Evolutionary conservation across 2,888 invertebrate genomes (phyloP), one percentile per base, ranked within the genome.

Genomic region (Nephrotoma appendiculata): DNA sequence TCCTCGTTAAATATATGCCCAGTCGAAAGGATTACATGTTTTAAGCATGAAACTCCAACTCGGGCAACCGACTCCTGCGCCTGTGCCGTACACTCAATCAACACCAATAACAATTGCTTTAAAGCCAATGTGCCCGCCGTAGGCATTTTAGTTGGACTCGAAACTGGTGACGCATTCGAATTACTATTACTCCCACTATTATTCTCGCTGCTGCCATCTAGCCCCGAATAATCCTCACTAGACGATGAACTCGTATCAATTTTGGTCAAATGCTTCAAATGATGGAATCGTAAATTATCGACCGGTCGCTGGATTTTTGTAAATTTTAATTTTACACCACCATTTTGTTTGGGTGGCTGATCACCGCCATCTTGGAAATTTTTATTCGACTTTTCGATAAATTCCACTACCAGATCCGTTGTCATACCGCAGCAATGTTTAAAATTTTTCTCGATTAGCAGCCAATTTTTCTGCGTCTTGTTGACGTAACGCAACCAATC

Each of bases 401-500:
- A 97, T 89, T 97, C 95, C 0, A 98, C 98, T 48, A 98, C 95
- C 44, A 98, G 93, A 90, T 98, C 98, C 0, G 98, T 97, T 11
- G 97, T 96, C 92, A 98, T 94, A 7, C 98, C 98, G 89, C 97
- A 97, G 90, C 97, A 98, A 90, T 98, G 98, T 90, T 98, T 98
- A 90, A 98, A 98, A 91, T 98, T 98, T 88, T 97, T 95, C 90
- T 96, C 96, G 86, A 96, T 94, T 88, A 93, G 93, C 88, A 96
- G 95, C 94, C 96, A 95, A 88, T 95, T 94, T 88, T 95, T 93
- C 88, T 94, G 94, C 6, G 95, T 94, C 89, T 95, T 95, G 15
- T 94, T 93, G 31, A 94, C 94, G 90, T 95, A 95, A 11, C 98
- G 93, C 87, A 98, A 92, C 98, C 98, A 98, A 89, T 96, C 96